phyloP scores from a whole-genome alignment of 2,113 vertebrate species.

The Catagonus wagneri region DNA sequence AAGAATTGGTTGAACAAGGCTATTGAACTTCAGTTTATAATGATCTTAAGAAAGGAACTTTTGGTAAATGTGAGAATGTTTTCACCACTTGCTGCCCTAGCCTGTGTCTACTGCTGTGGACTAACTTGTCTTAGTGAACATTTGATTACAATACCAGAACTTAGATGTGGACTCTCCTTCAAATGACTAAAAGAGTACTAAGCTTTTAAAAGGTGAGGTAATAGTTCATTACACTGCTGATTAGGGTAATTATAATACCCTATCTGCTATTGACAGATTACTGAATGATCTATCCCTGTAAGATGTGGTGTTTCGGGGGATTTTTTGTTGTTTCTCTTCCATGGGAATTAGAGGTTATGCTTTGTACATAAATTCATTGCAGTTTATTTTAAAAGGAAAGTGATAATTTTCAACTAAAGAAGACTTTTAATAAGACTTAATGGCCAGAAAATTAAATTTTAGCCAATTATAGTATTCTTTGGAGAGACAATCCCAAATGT shows the following conservation, averaged over 20 bases:
- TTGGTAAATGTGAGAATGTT: not conserved
- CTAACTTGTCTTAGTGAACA: slow-evolving; percentile 30
- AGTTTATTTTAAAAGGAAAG: not conserved
- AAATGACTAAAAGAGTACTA: not conserved
- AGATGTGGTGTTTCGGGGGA: not conserved
- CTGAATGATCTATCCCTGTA: not conserved
- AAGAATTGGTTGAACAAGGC: slow-evolving; percentile 4
- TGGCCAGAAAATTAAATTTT: slow-evolving; percentile 41
- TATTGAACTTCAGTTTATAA: not conserved
- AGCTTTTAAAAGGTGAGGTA: not conserved
- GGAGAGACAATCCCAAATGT: not conserved
- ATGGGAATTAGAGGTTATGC: not conserved
- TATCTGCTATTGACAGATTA: not conserved
- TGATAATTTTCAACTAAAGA: slow-evolving; percentile 54
- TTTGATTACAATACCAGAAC: slow-evolving; percentile 4
- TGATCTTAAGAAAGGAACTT: not conserved
- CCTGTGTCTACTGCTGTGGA: not conserved
- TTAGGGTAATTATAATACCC: not conserved
- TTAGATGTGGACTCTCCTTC: not conserved
- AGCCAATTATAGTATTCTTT: slow-evolving; percentile 13
- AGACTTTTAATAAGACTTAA: slow-evolving; percentile 36
- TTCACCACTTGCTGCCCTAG: not conserved
- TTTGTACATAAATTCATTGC: slow-evolving; percentile 18
- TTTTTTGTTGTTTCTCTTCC: not conserved
- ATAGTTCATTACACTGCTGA: not conserved